Percentiles rank a stretch among this genome's conserved stretches.
Conservation (phyloP, 2,113 vertebrate species). For the Oenanthe melanoleuca region DNA sequence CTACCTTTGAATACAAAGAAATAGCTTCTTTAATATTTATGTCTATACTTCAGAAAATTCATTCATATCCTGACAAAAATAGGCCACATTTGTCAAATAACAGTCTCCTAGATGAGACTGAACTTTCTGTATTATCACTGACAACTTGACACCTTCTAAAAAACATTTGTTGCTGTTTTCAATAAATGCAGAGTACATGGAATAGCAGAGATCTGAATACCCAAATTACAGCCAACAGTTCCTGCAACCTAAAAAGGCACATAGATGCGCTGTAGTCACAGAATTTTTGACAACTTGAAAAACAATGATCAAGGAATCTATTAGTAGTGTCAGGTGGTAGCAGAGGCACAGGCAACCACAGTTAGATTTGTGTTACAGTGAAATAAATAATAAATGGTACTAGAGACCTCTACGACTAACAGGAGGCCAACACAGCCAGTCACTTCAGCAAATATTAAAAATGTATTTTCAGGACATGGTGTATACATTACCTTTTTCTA, state of each 20-base stretch:
- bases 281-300: not conserved
- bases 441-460: constrained; percentile 35
- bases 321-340: not conserved
- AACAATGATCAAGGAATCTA: not conserved
- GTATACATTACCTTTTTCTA: constrained; percentile 48
- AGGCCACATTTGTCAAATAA: not conserved
- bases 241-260: not conserved
- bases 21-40: not conserved
- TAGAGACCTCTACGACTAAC: not conserved
- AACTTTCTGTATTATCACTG: not conserved
- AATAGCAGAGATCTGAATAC: not conserved
- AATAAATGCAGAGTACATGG: not conserved
- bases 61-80: not conserved
- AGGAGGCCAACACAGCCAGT: not conserved
- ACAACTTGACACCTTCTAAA: not conserved
- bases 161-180: not conserved
- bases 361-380: not conserved
- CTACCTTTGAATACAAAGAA: not conserved
- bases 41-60: not conserved
- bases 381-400: not conserved
- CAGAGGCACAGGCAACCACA: not conserved
- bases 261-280: not conserved
- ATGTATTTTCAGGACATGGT: constrained; percentile 38
- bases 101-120: not conserved
- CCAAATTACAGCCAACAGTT: not conserved